phyloP scores from a whole-genome alignment of 2,888 invertebrate species.

The Fragum fragum region DNA sequence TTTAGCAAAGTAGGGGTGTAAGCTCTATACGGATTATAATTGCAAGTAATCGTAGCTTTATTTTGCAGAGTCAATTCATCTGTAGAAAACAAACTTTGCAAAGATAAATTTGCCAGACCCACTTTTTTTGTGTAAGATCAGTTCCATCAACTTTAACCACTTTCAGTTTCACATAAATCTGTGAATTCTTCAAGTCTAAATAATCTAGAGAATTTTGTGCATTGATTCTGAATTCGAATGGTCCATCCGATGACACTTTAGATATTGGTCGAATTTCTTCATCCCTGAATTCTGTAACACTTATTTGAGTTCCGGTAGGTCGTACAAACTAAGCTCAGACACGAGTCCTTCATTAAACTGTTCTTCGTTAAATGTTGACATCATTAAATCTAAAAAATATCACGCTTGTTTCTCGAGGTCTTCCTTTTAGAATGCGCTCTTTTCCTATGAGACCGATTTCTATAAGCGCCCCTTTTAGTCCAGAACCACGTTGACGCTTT shows the following conservation, averaged over 20 bases:
- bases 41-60: constrained; percentile 36
- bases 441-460: constrained; percentile 1
- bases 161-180: constrained; percentile 16
- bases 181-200: constrained; percentile 42
- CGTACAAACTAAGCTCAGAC: constrained; percentile 31
- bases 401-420: background rate
- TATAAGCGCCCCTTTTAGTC: constrained; percentile 2
- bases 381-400: constrained; percentile 43
- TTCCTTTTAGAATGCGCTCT: background rate
- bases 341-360: constrained; percentile 57
- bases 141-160: constrained; percentile 17
- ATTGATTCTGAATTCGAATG: constrained; percentile 57
- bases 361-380: constrained; percentile 57
- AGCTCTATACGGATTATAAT: constrained; percentile 52
- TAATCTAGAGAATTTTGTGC: constrained; percentile 51
- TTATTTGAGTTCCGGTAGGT: constrained; percentile 28
- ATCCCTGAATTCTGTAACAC: background rate
- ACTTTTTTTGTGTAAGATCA: constrained; percentile 33
- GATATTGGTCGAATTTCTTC: constrained; percentile 30
- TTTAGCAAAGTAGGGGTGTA: constrained; percentile 39
- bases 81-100: constrained; percentile 46
- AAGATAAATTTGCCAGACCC: constrained; percentile 47
- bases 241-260: constrained; percentile 34
- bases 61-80: constrained; percentile 54
- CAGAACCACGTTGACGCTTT: constrained; percentile 28